Conservation (phyloP, 2,113 vertebrate genomes). For the Sphaerodactylus townsendi region DNA sequence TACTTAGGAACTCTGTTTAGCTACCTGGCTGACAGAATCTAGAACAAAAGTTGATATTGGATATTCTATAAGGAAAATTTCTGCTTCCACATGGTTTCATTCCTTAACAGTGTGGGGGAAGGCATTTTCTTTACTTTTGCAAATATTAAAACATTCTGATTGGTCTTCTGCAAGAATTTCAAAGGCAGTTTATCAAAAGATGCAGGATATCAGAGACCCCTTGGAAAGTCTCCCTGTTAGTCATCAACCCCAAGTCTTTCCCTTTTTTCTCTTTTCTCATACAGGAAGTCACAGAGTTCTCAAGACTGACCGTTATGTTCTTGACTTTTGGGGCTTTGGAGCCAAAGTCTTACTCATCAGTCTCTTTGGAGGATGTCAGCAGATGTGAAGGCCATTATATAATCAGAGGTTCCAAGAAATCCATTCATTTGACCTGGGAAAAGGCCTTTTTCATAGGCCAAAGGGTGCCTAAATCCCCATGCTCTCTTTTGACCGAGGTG, state of each 20-base stretch:
- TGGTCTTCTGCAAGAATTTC: neutral
- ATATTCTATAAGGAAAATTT: neutral
- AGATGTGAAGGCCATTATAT: neutral
- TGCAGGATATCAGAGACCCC: neutral
- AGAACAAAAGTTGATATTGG: neutral
- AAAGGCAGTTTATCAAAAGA: neutral
- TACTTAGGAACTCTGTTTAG: neutral
- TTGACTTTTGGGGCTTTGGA: neutral
- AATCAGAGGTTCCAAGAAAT: conserved; percentile 1
- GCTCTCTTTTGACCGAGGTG: conserved; percentile 2
- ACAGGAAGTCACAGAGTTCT: conserved; percentile 18
- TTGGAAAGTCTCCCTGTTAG: neutral
- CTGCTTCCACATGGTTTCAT: neutral
- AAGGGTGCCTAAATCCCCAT: conserved; percentile 8
- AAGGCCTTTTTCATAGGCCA: conserved; percentile 5
- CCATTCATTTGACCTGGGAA: neutral
- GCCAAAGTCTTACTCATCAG: neutral
- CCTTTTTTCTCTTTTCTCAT: neutral
- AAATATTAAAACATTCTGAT: neutral
- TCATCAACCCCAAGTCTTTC: neutral
- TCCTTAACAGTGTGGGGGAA: too few species aligned
- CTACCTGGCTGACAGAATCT: neutral
- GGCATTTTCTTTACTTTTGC: neutral
- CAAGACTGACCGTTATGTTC: neutral
- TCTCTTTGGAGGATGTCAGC: conserved; percentile 2